Base-by-base conservation (phyloP, 2,797 vertebrate species). In the Rhynchonycteris naso region DNA sequence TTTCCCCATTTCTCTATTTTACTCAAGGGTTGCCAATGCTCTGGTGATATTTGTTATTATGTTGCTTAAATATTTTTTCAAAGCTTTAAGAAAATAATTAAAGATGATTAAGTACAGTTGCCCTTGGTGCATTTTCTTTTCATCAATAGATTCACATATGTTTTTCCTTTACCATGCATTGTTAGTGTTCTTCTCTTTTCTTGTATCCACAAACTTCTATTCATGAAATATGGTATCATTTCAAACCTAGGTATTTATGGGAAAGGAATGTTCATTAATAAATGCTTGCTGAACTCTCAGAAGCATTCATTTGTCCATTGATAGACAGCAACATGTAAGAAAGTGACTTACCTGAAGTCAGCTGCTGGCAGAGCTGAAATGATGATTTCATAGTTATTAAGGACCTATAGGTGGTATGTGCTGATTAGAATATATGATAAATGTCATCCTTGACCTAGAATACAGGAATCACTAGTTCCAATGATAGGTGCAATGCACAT, bases 351-450 rank as follows among this genome's bases (percentile, higher is more conserved):
- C 22, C 61, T 59, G 26, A 81, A 50, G 35, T 69, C 15, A 38
- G 54, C 14, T 80, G 68, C 28, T 69, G 74, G 68, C n/a, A 66
- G 38, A 81, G 54, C 59, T 43, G 30, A 89, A 82, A 71, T 54
- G 13, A 90, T 30, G 68, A 88, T 92, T 81, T 88, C n/a, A 58
- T 7, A 74, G 59, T 58, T 88, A 54, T 47, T 90, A 91, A 59
- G 35, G 13, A 14, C 28, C 18, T 58, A 22, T 6, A 30, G 65
- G 43, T 59, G n/a, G 43, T 56, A 61, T 69, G 33, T 84, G 5
- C 30, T 95, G 38, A 79, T 50, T 24, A 74, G 50, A 30, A 58
- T 30, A 47, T 24, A 63, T 54, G 76, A 65, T 63, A 72, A 86
- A n/a, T 61, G 16, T n/a, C 65, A 78, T 52, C 28, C 16, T 3